Percentiles rank a stretch among this genome's conserved stretches.
phyloP scores from a whole-genome alignment of 2,888 invertebrate genomes.

The Epistrophella euchroma region DNA sequence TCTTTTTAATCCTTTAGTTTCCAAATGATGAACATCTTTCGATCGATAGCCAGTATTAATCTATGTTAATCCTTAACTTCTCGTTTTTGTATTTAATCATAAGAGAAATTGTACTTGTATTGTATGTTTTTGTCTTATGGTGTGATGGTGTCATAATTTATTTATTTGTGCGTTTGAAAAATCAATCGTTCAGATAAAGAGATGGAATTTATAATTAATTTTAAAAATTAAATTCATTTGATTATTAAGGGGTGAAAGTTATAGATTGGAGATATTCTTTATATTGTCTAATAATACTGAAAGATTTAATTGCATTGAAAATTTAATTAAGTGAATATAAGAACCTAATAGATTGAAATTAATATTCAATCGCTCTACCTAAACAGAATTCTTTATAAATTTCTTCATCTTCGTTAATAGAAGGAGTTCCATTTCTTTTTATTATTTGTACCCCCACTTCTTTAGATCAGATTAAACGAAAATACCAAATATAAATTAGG shows the following conservation, averaged over 20 bases:
- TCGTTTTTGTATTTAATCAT: constrained; percentile 5
- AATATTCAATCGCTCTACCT: too few relatives aligned
- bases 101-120: constrained; percentile 5
- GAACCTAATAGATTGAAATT: too few relatives aligned
- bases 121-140: not conserved
- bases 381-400: too few relatives aligned
- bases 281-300: not conserved
- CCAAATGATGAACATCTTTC: constrained; percentile 14
- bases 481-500: too few relatives aligned
- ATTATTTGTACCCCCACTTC: too few relatives aligned
- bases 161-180: constrained; percentile 29
- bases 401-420: too few relatives aligned
- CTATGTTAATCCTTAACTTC: constrained; percentile 28
- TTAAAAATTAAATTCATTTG: not conserved
- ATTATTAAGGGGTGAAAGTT: not conserved
- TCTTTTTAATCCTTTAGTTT: constrained; percentile 13
- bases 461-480: too few relatives aligned
- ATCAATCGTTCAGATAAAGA: constrained; percentile 8
- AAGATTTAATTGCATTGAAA: not conserved
- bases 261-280: not conserved
- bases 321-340: too few relatives aligned
- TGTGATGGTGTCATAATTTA: constrained; percentile 25
- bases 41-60: constrained; percentile 38
- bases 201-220: constrained; percentile 3
- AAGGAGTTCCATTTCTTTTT: too few relatives aligned